Evolutionary conservation across 2,113 vertebrate species (phyloP), one percentile per base, ranked within the genome.

Genomic region (Austrofundulus limnaeus): DNA sequence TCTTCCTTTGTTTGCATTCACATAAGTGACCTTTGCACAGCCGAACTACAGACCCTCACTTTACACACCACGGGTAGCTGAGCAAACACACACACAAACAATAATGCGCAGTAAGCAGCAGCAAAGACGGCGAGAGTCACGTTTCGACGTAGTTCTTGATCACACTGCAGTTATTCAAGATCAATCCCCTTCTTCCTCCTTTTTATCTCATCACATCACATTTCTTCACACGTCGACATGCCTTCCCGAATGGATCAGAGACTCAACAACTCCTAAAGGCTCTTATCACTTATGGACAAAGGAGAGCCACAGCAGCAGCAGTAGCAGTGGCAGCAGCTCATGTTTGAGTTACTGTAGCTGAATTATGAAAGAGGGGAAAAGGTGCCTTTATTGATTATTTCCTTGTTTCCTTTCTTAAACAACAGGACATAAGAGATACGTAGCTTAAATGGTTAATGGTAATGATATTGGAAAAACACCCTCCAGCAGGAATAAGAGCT

Each of bases 1-100:
- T 63, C 11, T 2, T 19, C 24, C 9, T 20, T 51, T 23, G 20
- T 49, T 46, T 38, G 15, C 20, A 9, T 57, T n/a, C 42, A 16
- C 16, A 21, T 50, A 34, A 28, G 17, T 68, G 76, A 79, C 63
- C 70, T 79, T 80, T 80, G 55, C 37, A 41, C 51, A 63, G 56
- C 66, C 34, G 28, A 54, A 85, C 84, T 76, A 78, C 46, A 75
- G 37, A 58, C 61, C 47, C 72, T 73, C 54, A 42, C 66, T 55
- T 69, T 68, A 58, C 55, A 50, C 70, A 59, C 64, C 67, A 46
- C 38, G 53, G 46, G 37, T 16, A 10, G 54, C 58, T 51, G 55
- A 42, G 64, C 72, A 50, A 78, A 72, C 52, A 75, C 20, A 62
- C 52, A 72, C 20, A 65, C n/a, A n/a, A n/a, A 16, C 41, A 54